phyloP scores from a whole-genome alignment of 2,797 vertebrate genomes.

The Lithobates pipiens region DNA sequence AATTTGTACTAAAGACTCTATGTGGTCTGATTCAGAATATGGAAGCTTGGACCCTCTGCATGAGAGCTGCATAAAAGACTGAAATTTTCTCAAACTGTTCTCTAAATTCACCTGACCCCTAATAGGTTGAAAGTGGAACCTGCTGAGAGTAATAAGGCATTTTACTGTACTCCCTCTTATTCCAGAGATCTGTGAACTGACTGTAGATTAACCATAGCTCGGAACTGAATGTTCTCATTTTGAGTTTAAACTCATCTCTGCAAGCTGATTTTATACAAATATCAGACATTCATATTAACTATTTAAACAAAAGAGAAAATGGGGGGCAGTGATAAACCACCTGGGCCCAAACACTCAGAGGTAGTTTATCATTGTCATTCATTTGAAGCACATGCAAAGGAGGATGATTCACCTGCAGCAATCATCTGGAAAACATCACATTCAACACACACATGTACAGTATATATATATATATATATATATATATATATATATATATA shows the following conservation, averaged over 20 bases:
- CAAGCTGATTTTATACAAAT: background rate
- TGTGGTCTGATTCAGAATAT: conserved; percentile 37
- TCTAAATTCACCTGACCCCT: conserved; percentile 62
- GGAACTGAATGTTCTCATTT: conserved; percentile 39
- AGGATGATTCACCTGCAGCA: no score
- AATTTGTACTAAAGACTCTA: conserved; percentile 44
- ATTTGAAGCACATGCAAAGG: no score
- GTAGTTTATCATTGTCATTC: no score
- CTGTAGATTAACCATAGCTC: conserved; percentile 60
- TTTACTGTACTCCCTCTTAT: conserved; percentile 59
- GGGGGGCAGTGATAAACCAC: no score
- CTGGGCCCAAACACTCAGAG: no score
- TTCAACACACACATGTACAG: no score
- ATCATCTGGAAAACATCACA: no score
- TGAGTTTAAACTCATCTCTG: conserved; percentile 8
- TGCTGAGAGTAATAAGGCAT: conserved; percentile 54
- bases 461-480: no score
- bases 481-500: no score
- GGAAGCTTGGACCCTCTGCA: conserved; percentile 52
- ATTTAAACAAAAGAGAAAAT: background rate
- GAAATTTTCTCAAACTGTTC: conserved; percentile 55
- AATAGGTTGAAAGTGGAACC: conserved; percentile 61
- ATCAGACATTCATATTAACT: background rate
- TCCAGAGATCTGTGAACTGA: conserved; percentile 54
- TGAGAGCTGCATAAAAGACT: conserved; percentile 28